Evolutionary conservation across 2,888 invertebrate genomes (phyloP), one percentile per base, ranked within the genome.

Genomic region (Drosophila dives): DNA sequence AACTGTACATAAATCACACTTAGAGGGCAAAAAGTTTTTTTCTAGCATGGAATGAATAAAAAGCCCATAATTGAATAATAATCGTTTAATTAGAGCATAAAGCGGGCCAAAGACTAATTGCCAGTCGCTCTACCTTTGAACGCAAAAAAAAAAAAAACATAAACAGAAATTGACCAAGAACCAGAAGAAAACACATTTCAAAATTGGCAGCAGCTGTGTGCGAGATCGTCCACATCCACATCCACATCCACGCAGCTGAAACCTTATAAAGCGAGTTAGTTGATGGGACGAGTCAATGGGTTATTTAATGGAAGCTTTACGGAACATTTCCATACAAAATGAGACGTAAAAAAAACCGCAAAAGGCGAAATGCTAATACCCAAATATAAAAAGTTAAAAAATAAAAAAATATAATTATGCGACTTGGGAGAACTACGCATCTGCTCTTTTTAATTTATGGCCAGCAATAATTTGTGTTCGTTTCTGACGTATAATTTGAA

Each of bases 1-100:
- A 8, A 4, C 45, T n/a, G 15, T 4, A 45, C 79, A 89, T 86
- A 84, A 84, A 84, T 84, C 83, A 89, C 89, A 84, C 83, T 84
- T 86, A 56, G 38, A 55, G 64, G 45, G 61, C 65, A 45, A 42
- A 40, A 34, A 40, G 42, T 33, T 51, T 33, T 11, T 32, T 29
- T 10, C 29, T 26, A 26, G 45, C 63, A 50, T 53, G 12, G 26
- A 36, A 36, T 38, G 64, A 71, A 40, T 53, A 50, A 63, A 66
- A 72, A 61, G 80, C 70, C 68, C 29, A 51, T 79, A 77, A 80
- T 77, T 77, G 77, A 71, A 80, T 77, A 79, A 80, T 81, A 81
- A 80, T 80, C 81, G 78, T 81, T 81, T 80, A 81, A 81, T 81
- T 80, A 74, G 80, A 65, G 64, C 63, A 51, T 34, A 26, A 60